phyloP scores from a whole-genome alignment of 2,888 invertebrate species.

The Priocnemis perturbator region DNA sequence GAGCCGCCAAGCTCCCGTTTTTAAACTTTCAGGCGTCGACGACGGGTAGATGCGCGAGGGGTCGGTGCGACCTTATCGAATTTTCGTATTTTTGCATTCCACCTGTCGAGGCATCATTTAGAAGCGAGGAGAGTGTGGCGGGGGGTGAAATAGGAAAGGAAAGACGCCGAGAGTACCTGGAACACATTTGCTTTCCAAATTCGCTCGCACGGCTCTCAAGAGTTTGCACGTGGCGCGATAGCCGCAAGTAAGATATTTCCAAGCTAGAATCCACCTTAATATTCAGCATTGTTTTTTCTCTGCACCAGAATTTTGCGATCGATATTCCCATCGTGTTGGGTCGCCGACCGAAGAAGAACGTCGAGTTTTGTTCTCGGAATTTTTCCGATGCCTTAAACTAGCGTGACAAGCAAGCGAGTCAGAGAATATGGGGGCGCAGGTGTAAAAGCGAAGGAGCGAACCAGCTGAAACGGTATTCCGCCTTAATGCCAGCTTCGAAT shows the following conservation, averaged over 20 bases:
- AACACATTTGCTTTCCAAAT: constrained; percentile 49
- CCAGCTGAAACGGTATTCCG: constrained; percentile 53
- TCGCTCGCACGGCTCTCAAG: not conserved
- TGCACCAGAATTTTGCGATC: too few relatives aligned
- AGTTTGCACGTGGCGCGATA: too few relatives aligned
- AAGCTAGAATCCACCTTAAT: too few relatives aligned
- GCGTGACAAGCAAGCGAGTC: too few relatives aligned
- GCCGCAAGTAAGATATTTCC: too few relatives aligned
- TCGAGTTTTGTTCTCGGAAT: too few relatives aligned
- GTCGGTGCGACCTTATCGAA: constrained; percentile 46
- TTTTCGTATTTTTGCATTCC: constrained; percentile 50
- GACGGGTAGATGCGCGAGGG: constrained; percentile 22
- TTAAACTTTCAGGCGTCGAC: constrained; percentile 38
- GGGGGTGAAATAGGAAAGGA: too few relatives aligned
- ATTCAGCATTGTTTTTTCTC: too few relatives aligned
- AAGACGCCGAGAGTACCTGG: not conserved
- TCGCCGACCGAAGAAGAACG: too few relatives aligned
- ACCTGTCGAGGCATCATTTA: constrained; percentile 24
- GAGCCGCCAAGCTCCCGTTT: constrained; percentile 29
- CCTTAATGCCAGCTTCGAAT: constrained; percentile 51
- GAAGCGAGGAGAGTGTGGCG: constrained; percentile 3
- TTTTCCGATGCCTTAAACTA: too few relatives aligned
- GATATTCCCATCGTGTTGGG: too few relatives aligned
- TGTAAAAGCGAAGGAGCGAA: not conserved
- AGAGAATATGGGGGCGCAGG: too few relatives aligned